phyloP scores from a whole-genome alignment of 2,797 vertebrate genomes.

The Hemitrygon akajei region DNA sequence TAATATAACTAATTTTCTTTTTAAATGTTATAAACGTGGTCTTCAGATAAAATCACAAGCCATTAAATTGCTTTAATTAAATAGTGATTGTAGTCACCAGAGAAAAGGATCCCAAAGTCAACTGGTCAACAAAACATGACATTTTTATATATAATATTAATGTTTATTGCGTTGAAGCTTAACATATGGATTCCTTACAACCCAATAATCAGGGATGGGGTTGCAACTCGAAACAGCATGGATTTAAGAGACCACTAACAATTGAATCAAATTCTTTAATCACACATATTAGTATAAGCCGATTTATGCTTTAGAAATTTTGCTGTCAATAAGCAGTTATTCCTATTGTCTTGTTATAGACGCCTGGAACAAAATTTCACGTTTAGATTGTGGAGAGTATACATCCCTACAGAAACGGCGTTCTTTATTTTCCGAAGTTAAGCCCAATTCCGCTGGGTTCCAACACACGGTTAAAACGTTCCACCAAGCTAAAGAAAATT shows the following conservation, averaged over 20 bases:
- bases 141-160: no score
- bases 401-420: neutral
- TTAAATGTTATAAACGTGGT: neutral
- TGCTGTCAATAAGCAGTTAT: neutral
- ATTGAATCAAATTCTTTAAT: neutral
- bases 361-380: neutral
- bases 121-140: neutral
- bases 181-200: neutral
- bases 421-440: neutral
- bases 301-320: neutral
- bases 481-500: neutral
- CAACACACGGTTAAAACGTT: neutral
- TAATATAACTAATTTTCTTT: neutral
- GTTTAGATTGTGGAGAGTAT: neutral
- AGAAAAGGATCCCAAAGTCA: neutral
- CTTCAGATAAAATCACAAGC: neutral
- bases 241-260: neutral
- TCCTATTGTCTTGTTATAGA: neutral
- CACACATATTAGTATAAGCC: neutral
- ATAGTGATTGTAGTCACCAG: neutral
- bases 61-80: neutral
- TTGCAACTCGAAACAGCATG: neutral
- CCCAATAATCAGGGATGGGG: neutral
- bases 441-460: neutral
- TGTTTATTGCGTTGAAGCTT: no score